These are phyloP conservation scores for Ochlodes sylvanus DNA, from an alignment of 2,888 invertebrate genomes.

Conservation along the genomic window DNA sequence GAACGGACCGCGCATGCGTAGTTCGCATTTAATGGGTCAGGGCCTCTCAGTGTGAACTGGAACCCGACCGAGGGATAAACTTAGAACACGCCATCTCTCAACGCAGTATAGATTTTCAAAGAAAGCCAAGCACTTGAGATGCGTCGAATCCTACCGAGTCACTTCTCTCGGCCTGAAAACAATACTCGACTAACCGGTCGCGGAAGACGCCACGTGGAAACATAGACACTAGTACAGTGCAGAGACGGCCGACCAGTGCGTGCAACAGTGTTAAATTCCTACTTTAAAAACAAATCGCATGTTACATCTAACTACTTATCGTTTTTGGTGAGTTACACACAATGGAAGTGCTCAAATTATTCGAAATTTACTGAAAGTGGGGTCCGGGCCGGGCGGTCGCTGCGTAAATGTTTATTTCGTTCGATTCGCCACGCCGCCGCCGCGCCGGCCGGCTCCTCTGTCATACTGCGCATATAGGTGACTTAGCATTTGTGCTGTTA, in stretches of 20 bases:
- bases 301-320: constrained; percentile 51
- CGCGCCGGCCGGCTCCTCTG: constrained; percentile 50
- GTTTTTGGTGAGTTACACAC: constrained; percentile 59
- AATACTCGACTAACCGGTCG: constrained; percentile 40
- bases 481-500: constrained; percentile 36
- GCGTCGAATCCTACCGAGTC: constrained; percentile 32
- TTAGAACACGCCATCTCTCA: constrained; percentile 63
- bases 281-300: background rate
- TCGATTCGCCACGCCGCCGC: constrained; percentile 43
- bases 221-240: constrained; percentile 33
- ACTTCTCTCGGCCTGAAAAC: constrained; percentile 35
- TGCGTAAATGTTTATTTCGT: constrained; percentile 56
- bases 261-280: constrained; percentile 35
- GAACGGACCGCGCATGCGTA: constrained; percentile 74
- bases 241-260: constrained; percentile 25
- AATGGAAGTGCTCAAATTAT: constrained; percentile 49
- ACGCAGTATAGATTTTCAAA: constrained; percentile 42
- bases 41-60: constrained; percentile 76
- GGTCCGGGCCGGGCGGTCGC: constrained; percentile 54
- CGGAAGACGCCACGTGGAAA: constrained; percentile 32
- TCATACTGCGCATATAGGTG: constrained; percentile 42
- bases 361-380: constrained; percentile 38
- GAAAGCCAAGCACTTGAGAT: constrained; percentile 40
- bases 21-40: constrained; percentile 74
- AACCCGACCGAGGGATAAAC: constrained; percentile 69